Percentiles rank a stretch among this genome's conserved stretches.
Evolutionary conservation across 2,797 vertebrate genomes (phyloP).

Genomic region (Tragelaphus oryx): DNA sequence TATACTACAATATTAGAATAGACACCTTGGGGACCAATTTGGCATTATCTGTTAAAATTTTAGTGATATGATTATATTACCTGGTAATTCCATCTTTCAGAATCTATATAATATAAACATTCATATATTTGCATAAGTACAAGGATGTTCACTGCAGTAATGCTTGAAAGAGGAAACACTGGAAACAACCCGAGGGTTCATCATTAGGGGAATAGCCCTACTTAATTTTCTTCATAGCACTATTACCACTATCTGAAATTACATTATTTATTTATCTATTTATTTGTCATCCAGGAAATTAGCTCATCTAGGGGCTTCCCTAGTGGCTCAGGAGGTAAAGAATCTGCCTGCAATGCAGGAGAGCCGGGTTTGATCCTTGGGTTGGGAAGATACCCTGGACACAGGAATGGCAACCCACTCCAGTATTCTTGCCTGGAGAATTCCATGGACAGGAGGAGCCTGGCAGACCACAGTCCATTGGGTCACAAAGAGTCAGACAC

Average conservation of each 20-base stretch:
- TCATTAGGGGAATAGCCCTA: not conserved
- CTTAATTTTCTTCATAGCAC: not conserved
- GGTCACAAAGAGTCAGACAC: not conserved
- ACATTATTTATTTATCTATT: slow-evolving; percentile 9
- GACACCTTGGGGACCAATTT: not conserved
- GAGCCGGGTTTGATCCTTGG: not conserved
- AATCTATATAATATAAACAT: slow-evolving; percentile 6
- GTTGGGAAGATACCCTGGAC: not conserved
- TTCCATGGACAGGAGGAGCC: not conserved
- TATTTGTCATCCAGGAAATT: not conserved
- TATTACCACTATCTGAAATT: not conserved
- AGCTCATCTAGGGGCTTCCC: not conserved
- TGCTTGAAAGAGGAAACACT: not conserved
- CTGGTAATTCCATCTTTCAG: slow-evolving; percentile 15
- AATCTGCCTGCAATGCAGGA: not conserved
- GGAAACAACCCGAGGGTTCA: not conserved
- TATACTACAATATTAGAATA: not conserved
- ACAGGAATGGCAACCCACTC: not conserved
- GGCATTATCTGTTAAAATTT: not conserved
- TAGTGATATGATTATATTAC: not conserved
- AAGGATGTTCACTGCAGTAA: not conserved
- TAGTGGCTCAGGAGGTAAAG: not conserved
- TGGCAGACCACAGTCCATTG: not conserved
- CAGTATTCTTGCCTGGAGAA: not conserved
- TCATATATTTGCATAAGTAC: not conserved